Conservation (phyloP, 2,113 vertebrate species). For the Psammodynastes pulverulentus region DNA sequence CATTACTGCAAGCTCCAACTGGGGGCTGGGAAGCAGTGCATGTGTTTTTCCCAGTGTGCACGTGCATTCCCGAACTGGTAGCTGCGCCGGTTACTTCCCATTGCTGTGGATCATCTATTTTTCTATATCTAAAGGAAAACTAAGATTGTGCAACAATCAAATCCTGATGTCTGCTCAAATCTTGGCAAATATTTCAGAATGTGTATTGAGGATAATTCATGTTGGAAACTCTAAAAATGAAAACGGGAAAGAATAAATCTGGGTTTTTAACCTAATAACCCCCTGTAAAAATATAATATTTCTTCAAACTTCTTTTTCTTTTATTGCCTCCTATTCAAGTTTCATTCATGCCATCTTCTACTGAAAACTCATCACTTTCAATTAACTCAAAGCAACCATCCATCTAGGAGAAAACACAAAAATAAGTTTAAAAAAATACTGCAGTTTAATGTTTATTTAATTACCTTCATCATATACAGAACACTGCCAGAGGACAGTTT, state of each 20-base stretch:
- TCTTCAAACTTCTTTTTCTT: background rate
- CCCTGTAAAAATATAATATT: background rate
- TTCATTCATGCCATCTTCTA: background rate
- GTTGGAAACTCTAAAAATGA: background rate
- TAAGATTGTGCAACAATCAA: background rate
- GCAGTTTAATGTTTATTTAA: constrained; percentile 1
- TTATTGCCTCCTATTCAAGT: background rate
- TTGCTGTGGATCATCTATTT: no score
- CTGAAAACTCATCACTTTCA: background rate
- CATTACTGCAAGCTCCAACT: no score
- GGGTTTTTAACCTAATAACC: background rate
- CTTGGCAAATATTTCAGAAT: background rate
- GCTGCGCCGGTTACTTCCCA: no score
- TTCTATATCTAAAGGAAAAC: background rate
- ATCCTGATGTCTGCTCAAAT: background rate
- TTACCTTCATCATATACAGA: background rate
- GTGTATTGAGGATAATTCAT: background rate
- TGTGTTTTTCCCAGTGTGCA: no score
- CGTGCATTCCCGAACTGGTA: no score
- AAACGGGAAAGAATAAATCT: background rate
- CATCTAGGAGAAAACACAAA: background rate
- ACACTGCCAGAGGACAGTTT: background rate
- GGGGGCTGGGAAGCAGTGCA: no score
- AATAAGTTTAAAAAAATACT: background rate
- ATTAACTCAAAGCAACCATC: background rate